These are phyloP conservation scores for Nephrotoma guestfalica DNA, from an alignment of 2,888 invertebrate species.

Conservation along the genomic window DNA sequence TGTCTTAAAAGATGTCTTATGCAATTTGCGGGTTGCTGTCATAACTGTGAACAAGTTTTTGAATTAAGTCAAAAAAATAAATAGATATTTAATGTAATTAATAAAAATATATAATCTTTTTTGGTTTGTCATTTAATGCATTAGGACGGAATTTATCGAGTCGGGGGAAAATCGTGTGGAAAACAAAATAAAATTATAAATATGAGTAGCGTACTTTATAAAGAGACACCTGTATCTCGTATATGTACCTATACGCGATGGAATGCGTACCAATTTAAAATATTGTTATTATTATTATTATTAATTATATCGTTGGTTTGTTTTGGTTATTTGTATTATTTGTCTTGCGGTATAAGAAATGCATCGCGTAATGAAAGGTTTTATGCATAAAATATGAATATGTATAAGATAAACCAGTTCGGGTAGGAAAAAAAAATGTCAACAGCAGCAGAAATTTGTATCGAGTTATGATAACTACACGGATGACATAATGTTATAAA, in stretches of 20 bases:
- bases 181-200: not conserved
- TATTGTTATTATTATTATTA: not conserved
- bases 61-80: not conserved
- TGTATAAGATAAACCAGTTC: not conserved
- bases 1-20: not conserved
- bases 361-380: not conserved
- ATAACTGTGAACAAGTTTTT: not conserved
- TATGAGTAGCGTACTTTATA: not conserved
- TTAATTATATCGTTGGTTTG: not conserved
- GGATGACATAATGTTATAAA: not conserved
- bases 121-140: not conserved
- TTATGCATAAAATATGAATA: not conserved
- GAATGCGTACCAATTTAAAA: not conserved
- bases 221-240: not conserved
- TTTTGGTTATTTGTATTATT: not conserved
- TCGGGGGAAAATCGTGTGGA: not conserved
- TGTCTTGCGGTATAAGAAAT: not conserved
- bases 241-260: not conserved
- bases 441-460: not conserved
- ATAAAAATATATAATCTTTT: not conserved
- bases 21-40: not conserved
- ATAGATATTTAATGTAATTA: not conserved
- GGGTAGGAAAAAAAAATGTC: not conserved
- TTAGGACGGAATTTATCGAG: not conserved
- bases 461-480: not conserved